Conservation (phyloP, 2,797 vertebrate species). For the Tragelaphus oryx region DNA sequence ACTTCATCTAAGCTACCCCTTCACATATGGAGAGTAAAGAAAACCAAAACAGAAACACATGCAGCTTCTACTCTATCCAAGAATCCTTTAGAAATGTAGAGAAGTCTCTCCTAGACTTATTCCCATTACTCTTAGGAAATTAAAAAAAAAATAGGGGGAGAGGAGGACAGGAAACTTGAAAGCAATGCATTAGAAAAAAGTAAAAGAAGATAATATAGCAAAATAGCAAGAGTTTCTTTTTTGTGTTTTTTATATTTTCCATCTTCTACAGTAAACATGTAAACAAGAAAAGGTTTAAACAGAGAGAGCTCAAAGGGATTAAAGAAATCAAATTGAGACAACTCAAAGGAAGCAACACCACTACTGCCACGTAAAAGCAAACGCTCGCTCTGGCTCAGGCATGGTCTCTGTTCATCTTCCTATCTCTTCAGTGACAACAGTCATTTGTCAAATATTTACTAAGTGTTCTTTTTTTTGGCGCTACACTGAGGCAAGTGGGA, state of each 20-base stretch:
- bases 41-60: not conserved
- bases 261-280: not conserved
- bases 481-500: not conserved
- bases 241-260: not conserved
- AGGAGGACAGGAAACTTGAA: not conserved
- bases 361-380: not conserved
- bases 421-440: not conserved
- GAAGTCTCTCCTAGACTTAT: not conserved
- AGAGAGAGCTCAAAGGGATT: not conserved
- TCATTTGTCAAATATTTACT: not conserved
- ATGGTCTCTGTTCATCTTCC: not conserved
- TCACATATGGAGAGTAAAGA: not conserved
- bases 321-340: not conserved
- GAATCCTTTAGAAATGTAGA: not conserved
- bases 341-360: not conserved
- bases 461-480: not conserved
- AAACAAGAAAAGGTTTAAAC: not conserved
- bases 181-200: not conserved
- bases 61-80: not conserved
- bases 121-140: not conserved
- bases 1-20: not conserved
- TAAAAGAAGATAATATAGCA: not conserved
- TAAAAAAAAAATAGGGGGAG: not conserved
- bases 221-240: not conserved
- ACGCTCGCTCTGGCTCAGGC: not conserved